Percentiles rank a stretch among this genome's conserved stretches.
These are phyloP conservation scores for Halocynthia aurantium DNA, from an alignment of 23 tunicate species.

Conservation along the genomic window DNA sequence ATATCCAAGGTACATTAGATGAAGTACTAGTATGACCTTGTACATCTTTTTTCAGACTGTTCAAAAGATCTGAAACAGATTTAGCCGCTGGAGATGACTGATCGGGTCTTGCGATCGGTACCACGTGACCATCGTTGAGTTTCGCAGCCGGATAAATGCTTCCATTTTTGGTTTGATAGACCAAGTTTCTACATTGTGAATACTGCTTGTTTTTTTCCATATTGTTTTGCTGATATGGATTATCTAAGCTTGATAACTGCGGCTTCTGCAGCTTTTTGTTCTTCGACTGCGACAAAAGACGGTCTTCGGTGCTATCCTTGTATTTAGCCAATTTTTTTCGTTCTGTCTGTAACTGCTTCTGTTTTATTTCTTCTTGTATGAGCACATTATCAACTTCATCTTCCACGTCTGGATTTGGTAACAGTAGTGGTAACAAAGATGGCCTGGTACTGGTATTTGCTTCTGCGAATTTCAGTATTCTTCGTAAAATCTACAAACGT, in stretches of 20 bases:
- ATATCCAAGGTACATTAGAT: no score
- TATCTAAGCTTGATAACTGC: neutral
- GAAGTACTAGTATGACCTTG: no score
- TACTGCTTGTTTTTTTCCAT: neutral
- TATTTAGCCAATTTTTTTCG: no score
- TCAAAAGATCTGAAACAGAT: conserved; percentile 18
- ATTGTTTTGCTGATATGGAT: neutral
- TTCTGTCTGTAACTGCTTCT: neutral
- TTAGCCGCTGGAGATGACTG: conserved; percentile 26
- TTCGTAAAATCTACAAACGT: neutral
- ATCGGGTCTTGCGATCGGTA: conserved; percentile 44
- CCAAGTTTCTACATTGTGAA: no score
- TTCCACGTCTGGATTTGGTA: conserved; percentile 3
- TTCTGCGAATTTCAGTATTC: conserved; percentile 14
- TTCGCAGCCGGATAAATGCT: conserved; percentile 46
- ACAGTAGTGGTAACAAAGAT: conserved; percentile 17
- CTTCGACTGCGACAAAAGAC: neutral
- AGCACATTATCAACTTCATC: conserved; percentile 13
- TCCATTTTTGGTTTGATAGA: conserved; percentile 24
- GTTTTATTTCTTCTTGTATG: conserved; percentile 19
- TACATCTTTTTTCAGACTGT: neutral
- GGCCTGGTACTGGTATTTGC: neutral
- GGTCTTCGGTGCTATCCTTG: no score
- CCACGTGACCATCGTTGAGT: conserved; percentile 58
- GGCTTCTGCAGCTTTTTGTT: neutral